A percentile compares a stretch with the other conserved stretches of the same genome.
Conservation (phyloP, 2,113 vertebrate genomes). For the Paradoxurus hermaphroditus region DNA sequence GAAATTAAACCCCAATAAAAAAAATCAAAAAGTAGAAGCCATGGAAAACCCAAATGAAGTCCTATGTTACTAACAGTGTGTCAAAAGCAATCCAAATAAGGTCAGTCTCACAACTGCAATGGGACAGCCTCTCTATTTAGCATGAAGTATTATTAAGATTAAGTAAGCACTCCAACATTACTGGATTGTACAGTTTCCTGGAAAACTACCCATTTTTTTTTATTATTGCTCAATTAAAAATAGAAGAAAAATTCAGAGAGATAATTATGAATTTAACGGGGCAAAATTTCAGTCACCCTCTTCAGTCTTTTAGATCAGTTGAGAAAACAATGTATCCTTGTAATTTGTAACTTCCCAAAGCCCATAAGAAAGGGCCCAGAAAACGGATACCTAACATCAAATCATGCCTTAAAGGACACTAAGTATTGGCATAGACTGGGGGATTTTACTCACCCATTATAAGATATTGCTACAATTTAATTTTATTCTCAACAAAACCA, state of each 20-base stretch:
- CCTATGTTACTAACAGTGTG: fast-evolving
- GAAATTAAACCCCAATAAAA: neutral
- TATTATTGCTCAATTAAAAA: neutral
- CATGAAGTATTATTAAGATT: neutral
- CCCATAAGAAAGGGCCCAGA: neutral
- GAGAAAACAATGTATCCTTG: neutral
- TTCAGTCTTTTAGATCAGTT: neutral
- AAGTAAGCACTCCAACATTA: neutral
- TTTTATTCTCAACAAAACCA: neutral
- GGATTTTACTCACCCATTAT: neutral
- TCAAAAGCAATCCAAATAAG: neutral
- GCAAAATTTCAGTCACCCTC: neutral
- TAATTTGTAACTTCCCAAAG: neutral
- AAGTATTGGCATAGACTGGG: neutral
- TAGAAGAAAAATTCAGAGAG: neutral
- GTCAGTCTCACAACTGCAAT: neutral
- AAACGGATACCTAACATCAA: neutral
- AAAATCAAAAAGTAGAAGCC: neutral
- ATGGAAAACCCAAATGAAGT: neutral
- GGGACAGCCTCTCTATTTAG: neutral
- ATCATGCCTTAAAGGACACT: neutral
- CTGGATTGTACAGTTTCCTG: neutral
- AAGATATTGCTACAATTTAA: neutral
- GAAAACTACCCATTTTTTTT: neutral
- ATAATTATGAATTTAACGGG: neutral